Base-by-base conservation (phyloP, 2,888 invertebrate genomes). In the Xestobium rufovillosum region DNA sequence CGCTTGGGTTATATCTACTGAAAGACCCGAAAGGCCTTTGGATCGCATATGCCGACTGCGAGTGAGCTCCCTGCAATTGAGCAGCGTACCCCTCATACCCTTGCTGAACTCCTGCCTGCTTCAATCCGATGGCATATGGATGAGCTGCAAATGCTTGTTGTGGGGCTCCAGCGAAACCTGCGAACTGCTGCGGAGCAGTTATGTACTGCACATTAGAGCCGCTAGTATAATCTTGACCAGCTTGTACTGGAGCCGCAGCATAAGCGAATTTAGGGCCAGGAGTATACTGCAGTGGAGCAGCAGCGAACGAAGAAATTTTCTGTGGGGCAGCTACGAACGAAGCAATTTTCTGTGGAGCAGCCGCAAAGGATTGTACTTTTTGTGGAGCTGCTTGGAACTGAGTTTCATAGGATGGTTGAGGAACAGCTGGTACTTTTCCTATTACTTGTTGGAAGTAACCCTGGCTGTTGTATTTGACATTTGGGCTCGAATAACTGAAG, bases 401-500 rank as follows among this genome's bases (percentile, higher is more conserved):
- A 31, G 39, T 36, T 31, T 46, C 42, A 27, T 37, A 39, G 6
- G 35, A 30, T 28, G 34, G 27, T 11, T 27, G 36, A 9, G 27
- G 36, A 16, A 28, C 29, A 14, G 43, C 39, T 12, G 51, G 39
- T 4, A 35, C 10, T 42, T 59, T 59, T 6, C 61, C 61, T 26
- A 50, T 48, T 3, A 55, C 16, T 49, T 62, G 61, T 12, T 52
- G 49, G 3, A 63, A 44, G 6, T 62, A 50, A 10, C 65, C 65
- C 10, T 56, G 44, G 43, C 59, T 64, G 36, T 57, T 60, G 50
- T 65, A 65, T 4, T 54, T 47, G 3, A 65, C 65, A 14, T 63
- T 43, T 4, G 65, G 65, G 38, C 61, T 64, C 26, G 56, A 55
- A 44, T 63, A 65, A 42, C 57, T 56, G 52, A 65, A 65, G 34